Conservation (phyloP, 2,797 vertebrate species). For the Lates japonicus region DNA sequence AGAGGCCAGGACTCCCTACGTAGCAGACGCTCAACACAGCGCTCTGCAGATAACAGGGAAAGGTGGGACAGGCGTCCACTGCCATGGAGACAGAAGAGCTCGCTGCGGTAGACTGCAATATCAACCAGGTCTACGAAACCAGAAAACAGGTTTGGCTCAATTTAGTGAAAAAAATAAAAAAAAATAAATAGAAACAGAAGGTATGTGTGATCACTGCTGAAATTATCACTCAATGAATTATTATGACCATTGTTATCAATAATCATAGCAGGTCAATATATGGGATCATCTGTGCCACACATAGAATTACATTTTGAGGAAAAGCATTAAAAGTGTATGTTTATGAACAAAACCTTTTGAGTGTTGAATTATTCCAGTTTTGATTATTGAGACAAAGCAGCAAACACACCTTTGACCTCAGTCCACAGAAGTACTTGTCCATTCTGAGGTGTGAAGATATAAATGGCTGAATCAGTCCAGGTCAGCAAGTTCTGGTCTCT, state of each 20-base stretch:
- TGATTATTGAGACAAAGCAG: constrained; percentile 2
- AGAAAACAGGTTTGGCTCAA: constrained; percentile 26
- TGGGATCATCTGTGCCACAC: background rate
- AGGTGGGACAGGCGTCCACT: constrained; percentile 92
- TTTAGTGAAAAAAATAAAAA: background rate
- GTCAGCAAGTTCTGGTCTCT: constrained; percentile 95
- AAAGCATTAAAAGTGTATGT: background rate
- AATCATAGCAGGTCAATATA: background rate
- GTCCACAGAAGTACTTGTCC: constrained; percentile 97
- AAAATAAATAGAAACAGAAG: background rate
- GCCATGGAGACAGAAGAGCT: constrained; percentile 94
- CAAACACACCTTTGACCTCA: constrained; percentile 91
- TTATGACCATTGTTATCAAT: background rate
- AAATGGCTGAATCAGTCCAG: constrained; percentile 96
- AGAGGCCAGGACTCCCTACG: constrained; percentile 91
- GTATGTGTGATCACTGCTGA: background rate
- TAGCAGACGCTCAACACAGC: constrained; percentile 93
- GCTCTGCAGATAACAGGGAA: constrained; percentile 90
- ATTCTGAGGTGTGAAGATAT: constrained; percentile 94
- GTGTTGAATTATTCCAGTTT: background rate
- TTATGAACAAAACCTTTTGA: background rate
- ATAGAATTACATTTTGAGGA: background rate
- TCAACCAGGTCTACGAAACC: constrained; percentile 90
- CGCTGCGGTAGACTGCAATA: constrained; percentile 90
- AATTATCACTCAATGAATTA: background rate